Evolutionary conservation across 2,113 vertebrate species (phyloP).

Genomic region (Haemorhous mexicanus): DNA sequence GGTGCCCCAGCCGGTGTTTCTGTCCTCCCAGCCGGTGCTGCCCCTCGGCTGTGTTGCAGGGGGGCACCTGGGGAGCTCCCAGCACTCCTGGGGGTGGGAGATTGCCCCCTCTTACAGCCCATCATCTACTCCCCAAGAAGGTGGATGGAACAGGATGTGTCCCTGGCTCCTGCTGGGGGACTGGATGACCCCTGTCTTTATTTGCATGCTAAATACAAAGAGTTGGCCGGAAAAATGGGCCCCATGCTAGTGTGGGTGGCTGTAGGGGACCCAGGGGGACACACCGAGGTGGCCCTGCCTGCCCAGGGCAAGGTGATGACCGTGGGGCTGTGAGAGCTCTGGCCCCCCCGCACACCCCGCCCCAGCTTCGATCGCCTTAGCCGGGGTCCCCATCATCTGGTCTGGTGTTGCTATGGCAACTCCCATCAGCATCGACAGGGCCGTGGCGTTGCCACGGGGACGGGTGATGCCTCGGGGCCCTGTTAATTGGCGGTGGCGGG

Average conservation of each 20-base stretch:
- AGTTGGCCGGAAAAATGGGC: background rate
- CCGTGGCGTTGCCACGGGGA: constrained; percentile 7
- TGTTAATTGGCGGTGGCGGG: background rate
- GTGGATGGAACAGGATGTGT: background rate
- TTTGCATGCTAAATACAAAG: background rate
- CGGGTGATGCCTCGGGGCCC: constrained; percentile 19
- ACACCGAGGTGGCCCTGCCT: background rate
- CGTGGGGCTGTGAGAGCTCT: background rate
- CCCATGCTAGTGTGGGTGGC: background rate
- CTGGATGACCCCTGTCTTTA: background rate
- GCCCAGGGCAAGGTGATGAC: background rate
- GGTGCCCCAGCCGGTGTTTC: accelerated
- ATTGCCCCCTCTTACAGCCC: background rate
- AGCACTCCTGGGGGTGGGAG: background rate
- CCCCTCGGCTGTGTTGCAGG: background rate
- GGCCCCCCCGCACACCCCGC: background rate
- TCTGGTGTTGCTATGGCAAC: constrained; percentile 54
- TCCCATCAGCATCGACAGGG: constrained; percentile 33
- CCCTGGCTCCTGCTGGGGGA: background rate
- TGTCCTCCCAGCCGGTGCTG: accelerated
- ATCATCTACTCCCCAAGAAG: background rate
- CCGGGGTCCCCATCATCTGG: background rate
- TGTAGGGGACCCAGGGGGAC: background rate
- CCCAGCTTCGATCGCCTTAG: background rate
- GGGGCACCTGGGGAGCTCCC: background rate